Evolutionary conservation across 2,888 invertebrate species (phyloP), one percentile per base, ranked within the genome.

Genomic region (Villa cingulata): DNA sequence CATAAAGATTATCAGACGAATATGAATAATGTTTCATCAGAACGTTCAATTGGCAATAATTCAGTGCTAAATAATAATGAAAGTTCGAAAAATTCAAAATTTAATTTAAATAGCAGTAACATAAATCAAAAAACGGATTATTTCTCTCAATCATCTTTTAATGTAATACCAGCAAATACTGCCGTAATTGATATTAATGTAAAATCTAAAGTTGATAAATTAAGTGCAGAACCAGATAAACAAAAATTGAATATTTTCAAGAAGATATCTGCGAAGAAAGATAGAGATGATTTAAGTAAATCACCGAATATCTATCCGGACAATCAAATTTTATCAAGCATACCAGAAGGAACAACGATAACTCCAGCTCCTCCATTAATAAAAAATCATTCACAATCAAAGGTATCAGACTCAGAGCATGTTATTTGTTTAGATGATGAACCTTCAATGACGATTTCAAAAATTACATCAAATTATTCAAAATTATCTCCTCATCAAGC

Each of bases 201-300:
- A 12, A 47, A 47, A 32, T 37, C 41, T 15, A 46, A 46, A 38
- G 18, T 29, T 41, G 43, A 43, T n/a, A 32, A 32, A 32, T 64
- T 88, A 48, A 77, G 80, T 6, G 81, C 80, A 14, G 87, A 87
- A 66, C 86, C 86, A 0, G 86, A 88, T 63, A 83, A 83, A 66
- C 85, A 82, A 65, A 90, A 89, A 64, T 72, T 87, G 37, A 88
- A 86, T 70, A 86, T 89, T 62, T 85, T 89, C 61, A 89, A 87
- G 64, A 86, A 87, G 69, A 86, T 89, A 64, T 78, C 79, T 61
- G 77, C 78, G 23, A 81, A 80, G 66, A 77, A 78, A 58, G 81
- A 80, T 57, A 76, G 74, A 48, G 53, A 60, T n/a, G 70, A 72
- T n/a, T 61, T 64, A 43, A 48, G 55, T 4, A 34, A 45, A 29